Conservation (phyloP, 2,113 vertebrate genomes). For the Cryptomyrus ogoouensis region DNA sequence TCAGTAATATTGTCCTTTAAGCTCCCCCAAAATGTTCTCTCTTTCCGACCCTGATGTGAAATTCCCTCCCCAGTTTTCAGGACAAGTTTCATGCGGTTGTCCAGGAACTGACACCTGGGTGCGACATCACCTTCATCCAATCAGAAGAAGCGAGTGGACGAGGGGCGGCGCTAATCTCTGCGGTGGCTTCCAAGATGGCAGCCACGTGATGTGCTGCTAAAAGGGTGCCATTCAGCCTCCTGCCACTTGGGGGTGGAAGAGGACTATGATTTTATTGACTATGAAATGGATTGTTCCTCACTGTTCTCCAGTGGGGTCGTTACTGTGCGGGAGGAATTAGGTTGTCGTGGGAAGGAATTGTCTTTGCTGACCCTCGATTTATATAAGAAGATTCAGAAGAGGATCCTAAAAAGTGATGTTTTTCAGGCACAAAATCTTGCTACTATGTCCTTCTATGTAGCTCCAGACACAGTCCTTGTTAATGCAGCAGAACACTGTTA, state of each 20-base stretch:
- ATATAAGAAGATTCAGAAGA: not conserved
- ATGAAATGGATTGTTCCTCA: not conserved
- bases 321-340: too few relatives aligned
- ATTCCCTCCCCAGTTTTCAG: conserved; percentile 70
- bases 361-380: not conserved
- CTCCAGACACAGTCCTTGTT: not conserved
- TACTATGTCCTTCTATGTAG: not conserved
- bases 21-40: not conserved
- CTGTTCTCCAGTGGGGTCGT: not conserved
- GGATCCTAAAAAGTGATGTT: not conserved
- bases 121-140: conserved; percentile 90
- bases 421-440: not conserved
- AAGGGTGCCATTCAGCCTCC: conserved; percentile 24
- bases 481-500: not conserved
- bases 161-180: conserved; percentile 87
- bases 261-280: not conserved
- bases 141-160: conserved; percentile 91
- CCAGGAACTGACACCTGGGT: conserved; percentile 74
- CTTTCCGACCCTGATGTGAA: not conserved
- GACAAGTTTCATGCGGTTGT: conserved; percentile 82
- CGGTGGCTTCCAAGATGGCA: conserved; percentile 89
- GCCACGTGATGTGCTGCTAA: conserved; percentile 68
- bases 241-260: conserved; percentile 1
- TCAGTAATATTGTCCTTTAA: not conserved
- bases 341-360: not conserved